Base-by-base conservation (phyloP, 2,797 vertebrate genomes). In the Lepidocolaptes lacrymiger region DNA sequence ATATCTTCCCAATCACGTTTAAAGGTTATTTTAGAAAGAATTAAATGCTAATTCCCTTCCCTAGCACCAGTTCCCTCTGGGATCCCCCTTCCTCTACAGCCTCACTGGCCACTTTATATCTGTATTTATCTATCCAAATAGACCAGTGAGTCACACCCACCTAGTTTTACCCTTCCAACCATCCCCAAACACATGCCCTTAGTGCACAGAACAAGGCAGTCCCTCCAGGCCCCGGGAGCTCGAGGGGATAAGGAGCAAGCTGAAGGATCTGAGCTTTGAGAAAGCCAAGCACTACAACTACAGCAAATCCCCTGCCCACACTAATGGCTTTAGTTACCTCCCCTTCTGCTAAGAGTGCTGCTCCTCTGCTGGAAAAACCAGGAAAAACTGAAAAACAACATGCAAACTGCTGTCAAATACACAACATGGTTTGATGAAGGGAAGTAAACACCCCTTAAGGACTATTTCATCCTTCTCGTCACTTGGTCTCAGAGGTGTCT, bases 21-120 rank as follows among this genome's bases (percentile, higher is more conserved):
- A 93, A 93, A 95, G 61, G 58, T 46, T 89, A 69, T 36, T 91
- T 88, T 72, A 37, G 44, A 63, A 67, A 85, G 61, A 91, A 95
- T 77, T 91, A 91, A 85, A 93, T 46, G 34, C 46, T 43, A 95
- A 82, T 95, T 87, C 52, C 58, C 51, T 79, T 87, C 71, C 63
- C 41, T 34, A 76, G 49, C 24, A 75, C 14, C n/a, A 54, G 23
- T 56, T 95, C 66, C 76, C 90, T 66, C 2, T 0, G 58, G 82
- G 73, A 67, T 46, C 44, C 43, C 20, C n/a, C 16, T 30, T 86
- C 36, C 39, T 73, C 37, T 83, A 58, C 17, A 36, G 36, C 41
- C 66, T 71, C 80, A 39, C 43, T 66, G 21, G 52, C 28, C 44
- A 20, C 32, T 88, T 71, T n/a, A 30, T 55, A 55, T n/a, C 52